phyloP scores from a whole-genome alignment of 2,113 vertebrate genomes.

The Podarcis cretensis region DNA sequence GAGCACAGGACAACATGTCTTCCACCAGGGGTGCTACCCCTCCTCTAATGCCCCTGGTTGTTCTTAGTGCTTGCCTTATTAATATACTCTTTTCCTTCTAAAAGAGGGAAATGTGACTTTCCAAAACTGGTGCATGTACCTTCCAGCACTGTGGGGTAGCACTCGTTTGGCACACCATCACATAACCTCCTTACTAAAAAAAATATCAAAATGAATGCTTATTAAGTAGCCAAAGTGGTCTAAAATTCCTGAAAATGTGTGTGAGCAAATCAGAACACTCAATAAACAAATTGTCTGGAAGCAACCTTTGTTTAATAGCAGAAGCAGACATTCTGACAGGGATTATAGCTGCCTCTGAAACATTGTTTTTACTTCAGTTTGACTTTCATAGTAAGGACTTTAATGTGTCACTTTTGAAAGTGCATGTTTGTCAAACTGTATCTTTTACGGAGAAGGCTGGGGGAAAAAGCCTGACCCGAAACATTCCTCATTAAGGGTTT shows the following conservation, averaged over 20 bases:
- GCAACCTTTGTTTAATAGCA: background rate
- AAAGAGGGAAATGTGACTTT: background rate
- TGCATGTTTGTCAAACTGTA: slow-evolving; percentile 12
- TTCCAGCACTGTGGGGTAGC: too few relatives aligned
- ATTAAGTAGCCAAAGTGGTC: too few relatives aligned
- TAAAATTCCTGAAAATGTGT: too few relatives aligned
- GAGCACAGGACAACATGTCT: too few relatives aligned
- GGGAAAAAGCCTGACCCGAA: background rate
- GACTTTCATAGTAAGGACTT: background rate
- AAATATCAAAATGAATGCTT: too few relatives aligned
- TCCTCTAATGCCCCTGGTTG: background rate
- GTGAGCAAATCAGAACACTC: too few relatives aligned
- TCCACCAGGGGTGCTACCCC: too few relatives aligned
- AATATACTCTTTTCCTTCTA: background rate
- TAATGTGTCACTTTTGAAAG: background rate
- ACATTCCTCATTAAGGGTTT: background rate
- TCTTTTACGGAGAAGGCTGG: background rate
- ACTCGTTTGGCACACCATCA: background rate
- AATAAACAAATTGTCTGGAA: too few relatives aligned
- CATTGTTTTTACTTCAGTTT: background rate
- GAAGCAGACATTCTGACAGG: background rate
- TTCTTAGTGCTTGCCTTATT: background rate
- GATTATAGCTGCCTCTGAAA: background rate
- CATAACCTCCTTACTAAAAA: too few relatives aligned
- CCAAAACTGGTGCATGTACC: background rate